Conservation (phyloP, 1,140 invertebrate species). For the Orchesella cincta region DNA sequence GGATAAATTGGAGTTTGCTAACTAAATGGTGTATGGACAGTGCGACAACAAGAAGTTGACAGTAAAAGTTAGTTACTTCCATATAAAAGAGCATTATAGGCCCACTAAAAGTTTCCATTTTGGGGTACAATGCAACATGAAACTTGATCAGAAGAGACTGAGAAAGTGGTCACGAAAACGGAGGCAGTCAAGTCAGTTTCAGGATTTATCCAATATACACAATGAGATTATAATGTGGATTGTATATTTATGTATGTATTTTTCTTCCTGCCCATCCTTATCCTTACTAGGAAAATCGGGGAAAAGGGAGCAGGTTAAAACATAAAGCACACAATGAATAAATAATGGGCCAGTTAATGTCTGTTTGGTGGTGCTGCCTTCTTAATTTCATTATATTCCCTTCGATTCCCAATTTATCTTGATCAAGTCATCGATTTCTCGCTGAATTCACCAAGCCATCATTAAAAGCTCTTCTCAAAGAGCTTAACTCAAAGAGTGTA, state of each 20-base stretch:
- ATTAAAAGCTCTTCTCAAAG: conserved; percentile 49
- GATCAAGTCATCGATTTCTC: conserved; percentile 51
- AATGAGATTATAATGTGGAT: too few species aligned
- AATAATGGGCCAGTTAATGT: conserved; percentile 49
- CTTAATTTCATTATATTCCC: conserved; percentile 49
- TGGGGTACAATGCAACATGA: too few species aligned
- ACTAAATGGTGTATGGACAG: background rate
- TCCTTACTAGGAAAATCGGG: conserved; percentile 1
- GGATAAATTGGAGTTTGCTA: background rate
- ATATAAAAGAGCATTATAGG: background rate
- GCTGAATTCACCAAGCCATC: conserved; percentile 47
- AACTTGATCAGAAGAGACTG: too few species aligned
- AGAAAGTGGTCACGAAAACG: too few species aligned
- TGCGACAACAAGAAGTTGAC: conserved; percentile 17
- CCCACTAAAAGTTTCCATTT: too few species aligned
- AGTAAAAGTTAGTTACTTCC: background rate
- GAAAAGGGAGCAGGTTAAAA: conserved; percentile 35
- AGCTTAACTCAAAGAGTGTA: conserved; percentile 8
- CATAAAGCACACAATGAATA: conserved; percentile 44
- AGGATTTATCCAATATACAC: too few species aligned
- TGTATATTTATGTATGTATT: too few species aligned
- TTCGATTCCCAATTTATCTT: conserved; percentile 49
- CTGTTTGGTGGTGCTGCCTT: conserved; percentile 41
- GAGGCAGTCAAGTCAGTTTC: too few species aligned
- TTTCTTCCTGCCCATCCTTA: too few species aligned